Percentiles rank a stretch among this genome's conserved stretches.
Conservation (phyloP, 1,140 invertebrate species). For the Propsilocerus akamusi region DNA sequence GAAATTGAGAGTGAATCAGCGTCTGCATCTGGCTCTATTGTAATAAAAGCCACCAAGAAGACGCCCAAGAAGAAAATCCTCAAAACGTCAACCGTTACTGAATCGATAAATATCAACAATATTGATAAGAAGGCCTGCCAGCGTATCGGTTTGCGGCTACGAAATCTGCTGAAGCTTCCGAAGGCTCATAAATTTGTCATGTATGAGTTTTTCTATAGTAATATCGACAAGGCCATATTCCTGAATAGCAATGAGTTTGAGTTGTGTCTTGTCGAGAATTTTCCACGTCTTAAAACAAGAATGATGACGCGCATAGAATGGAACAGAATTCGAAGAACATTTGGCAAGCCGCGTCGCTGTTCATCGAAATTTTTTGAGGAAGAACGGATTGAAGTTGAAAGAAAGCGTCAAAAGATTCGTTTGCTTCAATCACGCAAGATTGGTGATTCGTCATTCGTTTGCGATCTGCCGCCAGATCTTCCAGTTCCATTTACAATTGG, state of each 20-base stretch:
- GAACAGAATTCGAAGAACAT: constrained; percentile 85
- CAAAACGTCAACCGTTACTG: background rate
- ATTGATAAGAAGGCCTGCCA: constrained; percentile 60
- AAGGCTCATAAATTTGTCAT: constrained; percentile 99
- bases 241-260: constrained; percentile 94
- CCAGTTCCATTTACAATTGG: constrained; percentile 92
- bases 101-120: background rate
- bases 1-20: constrained; percentile 7
- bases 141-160: constrained; percentile 70
- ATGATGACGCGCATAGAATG: constrained; percentile 82
- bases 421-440: constrained; percentile 86
- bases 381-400: constrained; percentile 75
- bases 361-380: constrained; percentile 91
- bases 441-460: constrained; percentile 49
- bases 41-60: background rate
- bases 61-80: background rate
- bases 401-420: constrained; percentile 81
- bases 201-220: constrained; percentile 99
- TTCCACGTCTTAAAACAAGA: constrained; percentile 77
- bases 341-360: constrained; percentile 92
- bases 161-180: constrained; percentile 93
- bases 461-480: constrained; percentile 87
- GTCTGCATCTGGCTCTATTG: background rate
- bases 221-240: constrained; percentile 89
- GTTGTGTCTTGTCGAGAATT: constrained; percentile 83